Base-by-base conservation (phyloP, 2,888 invertebrate genomes). In the Drosophila atripex region DNA sequence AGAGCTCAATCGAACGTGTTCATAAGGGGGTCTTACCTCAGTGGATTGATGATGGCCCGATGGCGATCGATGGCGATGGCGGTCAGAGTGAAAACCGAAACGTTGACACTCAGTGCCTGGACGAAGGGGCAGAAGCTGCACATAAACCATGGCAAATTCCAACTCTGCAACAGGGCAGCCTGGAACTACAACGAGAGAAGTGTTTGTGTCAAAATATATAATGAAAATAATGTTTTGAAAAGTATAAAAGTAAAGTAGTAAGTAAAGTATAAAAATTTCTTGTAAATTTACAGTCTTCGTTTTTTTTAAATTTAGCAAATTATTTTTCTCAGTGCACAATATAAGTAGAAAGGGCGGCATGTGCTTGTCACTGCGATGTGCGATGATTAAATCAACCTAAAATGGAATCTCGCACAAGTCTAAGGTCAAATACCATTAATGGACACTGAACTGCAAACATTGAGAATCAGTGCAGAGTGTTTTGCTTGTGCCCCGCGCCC, bases 61-160 rank as follows among this genome's bases (percentile, higher is more conserved):
- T 97, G 97, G 23, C 97, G 93, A 92, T 97, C 97, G 59, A 97
- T 93, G 0, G 97, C 96, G 64, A 97, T 97, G 54, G 96, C 96
- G 11, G 96, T 96, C 18, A 97, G 92, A 0, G 97, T 97, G 89
- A 97, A 96, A 32, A 97, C 96, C 78, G 96, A 96, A n/a, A 97
- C 97, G 88, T 96, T 97, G 1, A 97, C 96, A 75, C 96, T 95
- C 14, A 97, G 92, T 0, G 95, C 95, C 92, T 97, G 97, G 9
- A 97, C 95, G 91, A 97, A 97, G 0, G 97, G 97, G 77, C 97
- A 97, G 90, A 97, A 95, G 0, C 96, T 94, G 90, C 97, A 97
- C 95, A 97, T 95, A 90, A 97, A 96, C 88, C 94, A 93, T 0
- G 97, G 97, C 49, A 97, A 93, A 80, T 95, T 94, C 97, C 97